Conservation (phyloP, 2,113 vertebrate species). For the Salvelinus fontinalis region DNA sequence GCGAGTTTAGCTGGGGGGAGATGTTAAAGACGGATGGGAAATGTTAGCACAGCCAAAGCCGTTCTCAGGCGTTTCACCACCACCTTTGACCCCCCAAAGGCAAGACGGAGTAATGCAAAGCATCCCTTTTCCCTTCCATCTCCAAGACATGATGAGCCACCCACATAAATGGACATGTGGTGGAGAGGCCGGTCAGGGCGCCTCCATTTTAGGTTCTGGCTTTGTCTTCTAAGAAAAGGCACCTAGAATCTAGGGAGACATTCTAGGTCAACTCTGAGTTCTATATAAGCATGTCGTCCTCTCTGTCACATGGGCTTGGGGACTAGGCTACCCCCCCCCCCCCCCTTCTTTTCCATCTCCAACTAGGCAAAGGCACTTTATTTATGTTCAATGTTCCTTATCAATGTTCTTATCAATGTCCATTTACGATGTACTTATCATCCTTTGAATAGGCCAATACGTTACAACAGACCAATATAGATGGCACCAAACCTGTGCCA, state of each 20-base stretch:
- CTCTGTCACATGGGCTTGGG: not conserved
- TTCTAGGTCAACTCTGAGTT: not conserved
- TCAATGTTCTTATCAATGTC: too few relatives aligned
- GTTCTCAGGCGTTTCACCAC: conserved; percentile 54
- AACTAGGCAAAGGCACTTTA: not conserved
- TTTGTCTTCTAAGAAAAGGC: conserved; percentile 54
- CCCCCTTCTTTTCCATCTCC: not conserved
- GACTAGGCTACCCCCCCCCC: not conserved
- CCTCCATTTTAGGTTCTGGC: conserved; percentile 56
- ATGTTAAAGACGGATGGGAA: not conserved
- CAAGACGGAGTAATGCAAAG: conserved; percentile 55
- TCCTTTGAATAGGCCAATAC: not conserved
- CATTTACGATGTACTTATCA: not conserved
- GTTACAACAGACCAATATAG: too few relatives aligned
- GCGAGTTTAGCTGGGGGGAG: not conserved
- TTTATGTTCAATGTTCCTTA: not conserved
- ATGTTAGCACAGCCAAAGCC: not conserved
- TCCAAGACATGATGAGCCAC: conserved; percentile 44
- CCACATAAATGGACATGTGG: conserved; percentile 60
- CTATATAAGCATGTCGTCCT: not conserved
- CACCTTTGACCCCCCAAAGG: conserved; percentile 61
- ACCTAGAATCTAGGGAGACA: conserved; percentile 39
- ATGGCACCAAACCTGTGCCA: not conserved
- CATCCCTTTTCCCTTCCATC: conserved; percentile 57
- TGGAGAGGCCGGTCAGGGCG: conserved; percentile 45